Evolutionary conservation across 2,113 vertebrate genomes (phyloP), one percentile per base, ranked within the genome.

Genomic region (Sinocyclocheilus maitianheensis): DNA sequence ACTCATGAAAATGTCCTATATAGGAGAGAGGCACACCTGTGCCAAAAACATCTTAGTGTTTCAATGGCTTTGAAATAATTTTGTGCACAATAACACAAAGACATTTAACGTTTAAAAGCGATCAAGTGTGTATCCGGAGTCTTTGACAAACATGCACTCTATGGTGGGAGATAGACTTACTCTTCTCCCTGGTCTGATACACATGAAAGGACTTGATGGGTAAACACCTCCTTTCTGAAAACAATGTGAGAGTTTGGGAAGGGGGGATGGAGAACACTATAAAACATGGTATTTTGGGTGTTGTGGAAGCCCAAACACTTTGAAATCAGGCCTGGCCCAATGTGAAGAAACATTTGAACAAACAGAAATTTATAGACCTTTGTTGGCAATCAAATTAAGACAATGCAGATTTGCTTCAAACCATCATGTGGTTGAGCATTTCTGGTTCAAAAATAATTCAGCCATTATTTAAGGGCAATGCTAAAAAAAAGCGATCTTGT

Each of bases 181-280:
- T 89, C 88, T 71, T 95, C 90, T 89, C 86, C 94, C 87, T 90
- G 92, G 92, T 94, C 95, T 94, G 95, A 93, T 88, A 95, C 89
- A 91, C 91, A 69, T 93, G 94, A 93, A 91, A 94, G 91, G 92
- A 94, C 91, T 94, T 94, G 95, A 93, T 95, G 94, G 93, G 94
- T 90, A 92, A 96, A 94, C 92, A 92, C 93, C 94, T 95, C 95
- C 93, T 94, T 95, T 95, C 94, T 96, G 94, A 94, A 95, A 95
- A 93, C 89, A 90, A 90, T 78, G 89, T 92, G 92, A 94, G 86
- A 95, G 90, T 90, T 93, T 93, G 91, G 93, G 90, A 90, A 63
- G 79, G 81, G 51, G 43, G 77, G 34, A 14, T 18, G 78, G n/a
- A 77, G 53, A 87, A 85, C 79, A 90, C 60, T 83, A 80, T 88